These are phyloP conservation scores for Seira ritae DNA, from an alignment of 2,888 invertebrate genomes.

Conservation along the genomic window DNA sequence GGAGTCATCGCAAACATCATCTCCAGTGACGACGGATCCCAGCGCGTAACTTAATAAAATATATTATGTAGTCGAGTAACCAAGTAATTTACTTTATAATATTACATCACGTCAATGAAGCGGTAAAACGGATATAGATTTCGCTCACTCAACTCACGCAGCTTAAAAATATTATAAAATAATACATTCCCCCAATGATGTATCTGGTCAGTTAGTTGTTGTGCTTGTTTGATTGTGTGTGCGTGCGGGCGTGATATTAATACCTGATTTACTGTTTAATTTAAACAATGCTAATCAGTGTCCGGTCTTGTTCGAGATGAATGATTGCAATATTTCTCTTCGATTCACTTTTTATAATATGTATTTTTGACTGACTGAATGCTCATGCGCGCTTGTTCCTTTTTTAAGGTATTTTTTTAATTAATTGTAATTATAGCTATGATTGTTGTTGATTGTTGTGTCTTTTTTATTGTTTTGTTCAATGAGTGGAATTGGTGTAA, in stretches of 20 bases:
- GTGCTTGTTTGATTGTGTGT: constrained; percentile 15
- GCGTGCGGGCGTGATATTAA: not conserved
- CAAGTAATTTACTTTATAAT: not conserved
- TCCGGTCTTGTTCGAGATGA: too few species aligned
- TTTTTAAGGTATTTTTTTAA: too few species aligned
- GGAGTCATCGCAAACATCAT: too few species aligned
- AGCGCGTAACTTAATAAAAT: constrained; percentile 29
- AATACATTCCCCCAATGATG: too few species aligned
- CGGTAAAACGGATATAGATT: not conserved
- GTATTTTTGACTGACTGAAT: not conserved
- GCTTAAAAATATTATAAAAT: constrained; percentile 54
- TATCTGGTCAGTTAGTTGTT: constrained; percentile 47
- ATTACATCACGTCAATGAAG: not conserved
- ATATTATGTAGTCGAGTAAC: not conserved
- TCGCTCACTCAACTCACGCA: constrained; percentile 22
- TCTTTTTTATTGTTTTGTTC: not conserved
- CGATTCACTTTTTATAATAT: not conserved
- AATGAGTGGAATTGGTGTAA: not conserved
- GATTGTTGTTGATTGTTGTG: not conserved
- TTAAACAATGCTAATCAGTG: too few species aligned
- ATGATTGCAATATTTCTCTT: too few species aligned
- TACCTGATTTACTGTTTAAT: constrained; percentile 4
- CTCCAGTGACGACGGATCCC: too few species aligned
- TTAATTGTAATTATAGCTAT: not conserved
- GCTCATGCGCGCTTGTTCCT: not conserved